These are phyloP conservation scores for Phalacrocorax brasilianus DNA, from an alignment of 2,113 vertebrate genomes.

Conservation along the genomic window DNA sequence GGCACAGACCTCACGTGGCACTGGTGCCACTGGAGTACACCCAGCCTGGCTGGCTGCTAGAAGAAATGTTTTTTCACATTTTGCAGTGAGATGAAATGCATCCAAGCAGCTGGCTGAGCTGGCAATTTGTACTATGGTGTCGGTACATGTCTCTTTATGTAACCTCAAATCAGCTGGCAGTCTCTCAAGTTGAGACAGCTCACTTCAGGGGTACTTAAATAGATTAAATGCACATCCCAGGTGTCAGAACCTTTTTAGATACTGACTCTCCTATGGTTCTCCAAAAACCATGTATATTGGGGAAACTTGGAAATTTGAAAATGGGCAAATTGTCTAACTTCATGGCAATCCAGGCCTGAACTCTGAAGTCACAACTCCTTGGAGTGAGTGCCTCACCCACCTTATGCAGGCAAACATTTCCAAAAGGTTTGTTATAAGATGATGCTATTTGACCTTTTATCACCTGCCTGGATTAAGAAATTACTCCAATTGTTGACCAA, in stretches of 20 bases:
- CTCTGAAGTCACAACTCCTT: rapidly evolving
- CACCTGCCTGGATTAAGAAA: neutral
- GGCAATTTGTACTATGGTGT: neutral
- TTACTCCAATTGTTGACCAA: neutral
- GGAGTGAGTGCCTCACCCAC: neutral
- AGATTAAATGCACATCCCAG: neutral
- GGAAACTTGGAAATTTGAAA: neutral
- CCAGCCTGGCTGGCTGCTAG: neutral
- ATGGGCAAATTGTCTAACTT: neutral
- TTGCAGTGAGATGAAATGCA: neutral
- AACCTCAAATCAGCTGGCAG: neutral
- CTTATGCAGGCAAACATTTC: neutral
- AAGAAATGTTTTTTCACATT: neutral
- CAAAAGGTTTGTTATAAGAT: neutral
- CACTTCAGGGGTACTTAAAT: neutral
- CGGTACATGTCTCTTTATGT: neutral
- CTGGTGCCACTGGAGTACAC: neutral
- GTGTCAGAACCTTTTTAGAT: neutral
- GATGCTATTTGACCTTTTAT: neutral
- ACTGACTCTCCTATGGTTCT: neutral
- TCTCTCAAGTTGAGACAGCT: neutral
- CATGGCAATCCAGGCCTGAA: neutral
- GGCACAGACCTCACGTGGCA: neutral
- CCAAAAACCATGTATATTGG: neutral
- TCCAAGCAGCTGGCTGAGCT: neutral